Evolutionary conservation across 2,113 vertebrate species (phyloP).

Genomic region (Zapus hudsonius): DNA sequence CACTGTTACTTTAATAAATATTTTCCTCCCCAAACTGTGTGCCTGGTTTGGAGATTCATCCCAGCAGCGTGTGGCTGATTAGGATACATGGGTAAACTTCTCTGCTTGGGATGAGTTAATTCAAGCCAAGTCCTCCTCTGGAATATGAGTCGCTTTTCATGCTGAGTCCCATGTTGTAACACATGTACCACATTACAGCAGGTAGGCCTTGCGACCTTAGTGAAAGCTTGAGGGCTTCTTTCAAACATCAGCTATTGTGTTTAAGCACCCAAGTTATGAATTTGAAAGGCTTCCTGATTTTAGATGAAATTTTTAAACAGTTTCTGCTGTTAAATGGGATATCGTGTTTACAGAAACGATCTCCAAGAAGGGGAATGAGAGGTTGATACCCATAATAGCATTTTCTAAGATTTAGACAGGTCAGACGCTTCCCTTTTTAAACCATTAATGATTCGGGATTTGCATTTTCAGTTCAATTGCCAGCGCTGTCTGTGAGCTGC

Average conservation of each 20-base stretch:
- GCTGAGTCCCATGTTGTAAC: not conserved
- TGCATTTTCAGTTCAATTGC: slow-evolving; percentile 55
- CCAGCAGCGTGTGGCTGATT: too few relatives aligned
- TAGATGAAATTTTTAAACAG: not conserved
- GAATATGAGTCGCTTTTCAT: not conserved
- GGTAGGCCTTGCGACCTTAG: not conserved
- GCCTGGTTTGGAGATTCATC: too few relatives aligned
- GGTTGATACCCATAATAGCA: not conserved
- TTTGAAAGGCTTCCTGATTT: not conserved
- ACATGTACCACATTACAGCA: not conserved
- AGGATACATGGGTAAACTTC: too few relatives aligned
- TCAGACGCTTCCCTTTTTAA: slow-evolving; percentile 37
- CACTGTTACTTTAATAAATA: too few relatives aligned
- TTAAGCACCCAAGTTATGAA: not conserved
- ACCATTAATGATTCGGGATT: slow-evolving; percentile 49
- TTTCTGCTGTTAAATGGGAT: not conserved
- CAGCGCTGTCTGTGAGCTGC: not conserved
- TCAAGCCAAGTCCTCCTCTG: not conserved
- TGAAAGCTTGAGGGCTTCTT: not conserved
- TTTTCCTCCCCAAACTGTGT: too few relatives aligned
- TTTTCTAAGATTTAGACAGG: slow-evolving; percentile 37
- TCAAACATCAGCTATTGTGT: not conserved
- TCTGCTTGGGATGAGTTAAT: not conserved
- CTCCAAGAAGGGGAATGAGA: not conserved
- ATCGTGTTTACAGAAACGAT: not conserved